Evolutionary conservation across 1,140 invertebrate genomes (phyloP), one percentile per base, ranked within the genome.

Genomic region (Melipona quadrifasciata): DNA sequence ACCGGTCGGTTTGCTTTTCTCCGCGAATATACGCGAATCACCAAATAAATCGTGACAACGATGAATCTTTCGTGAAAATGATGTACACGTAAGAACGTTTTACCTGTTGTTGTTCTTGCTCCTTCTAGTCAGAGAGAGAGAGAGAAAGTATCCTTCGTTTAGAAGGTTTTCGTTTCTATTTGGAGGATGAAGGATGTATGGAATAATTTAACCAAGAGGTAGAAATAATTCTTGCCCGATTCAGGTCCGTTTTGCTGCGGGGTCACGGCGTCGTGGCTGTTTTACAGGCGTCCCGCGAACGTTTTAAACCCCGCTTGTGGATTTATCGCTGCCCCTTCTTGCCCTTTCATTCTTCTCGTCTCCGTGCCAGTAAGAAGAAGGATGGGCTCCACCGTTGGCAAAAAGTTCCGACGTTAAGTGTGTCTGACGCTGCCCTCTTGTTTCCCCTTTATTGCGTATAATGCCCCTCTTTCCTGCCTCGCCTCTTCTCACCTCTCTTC

Each of bases 351-450:
- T 76, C 80, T 78, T 47, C 80, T 70, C 64, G 61, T 85, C 79
- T 77, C 31, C 65, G 58, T 12, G 61, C 55, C 67, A 70, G 53
- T 70, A 78, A 21, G 71, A 79, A 68, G 72, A 89, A 86, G 70
- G 80, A 89, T 70, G 80, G 47, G 24, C 39, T 64, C 19, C 51
- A 47, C 27, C 53, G 39, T 17, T 24, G 58, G 82, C 88, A 90
- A 90, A 91, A 91, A 90, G 83, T 91, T 82, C 79, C 87, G 72
- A 87, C 89, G 82, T 83, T 90, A 90, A 90, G 87, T 90, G 87
- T 87, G 77, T 82, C 90, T 90, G 87, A 90, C 90, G 87, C 90
- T 89, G 75, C 77, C 73, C 89, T 89, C 84, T 87, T 85, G 76
- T 90, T 90, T 87, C 85, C 87, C 87, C 71, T 87, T 85, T 87